These are phyloP conservation scores for Callocephalon fimbriatum DNA, from an alignment of 2,113 vertebrate genomes.

Conservation along the genomic window DNA sequence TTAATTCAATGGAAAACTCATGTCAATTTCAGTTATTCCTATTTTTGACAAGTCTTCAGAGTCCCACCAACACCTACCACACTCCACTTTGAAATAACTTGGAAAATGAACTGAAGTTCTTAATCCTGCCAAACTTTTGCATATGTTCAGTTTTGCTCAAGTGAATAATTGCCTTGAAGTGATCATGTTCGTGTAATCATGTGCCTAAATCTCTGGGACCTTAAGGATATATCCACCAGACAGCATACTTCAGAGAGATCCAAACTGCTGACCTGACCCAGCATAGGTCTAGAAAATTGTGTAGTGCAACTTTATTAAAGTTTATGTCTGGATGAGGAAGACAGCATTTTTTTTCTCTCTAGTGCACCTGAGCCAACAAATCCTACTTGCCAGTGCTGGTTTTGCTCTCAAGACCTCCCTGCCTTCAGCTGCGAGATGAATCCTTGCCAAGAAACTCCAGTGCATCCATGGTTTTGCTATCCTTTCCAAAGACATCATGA, in stretches of 20 bases:
- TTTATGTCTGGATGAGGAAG: background rate
- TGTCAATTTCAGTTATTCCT: background rate
- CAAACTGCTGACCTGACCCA: background rate
- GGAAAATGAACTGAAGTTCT: background rate
- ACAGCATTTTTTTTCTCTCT: background rate
- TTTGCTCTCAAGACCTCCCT: background rate
- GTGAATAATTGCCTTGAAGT: background rate
- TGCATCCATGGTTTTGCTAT: background rate
- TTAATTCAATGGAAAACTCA: background rate
- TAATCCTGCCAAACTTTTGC: background rate
- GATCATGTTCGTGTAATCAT: background rate
- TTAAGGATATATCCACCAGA: background rate
- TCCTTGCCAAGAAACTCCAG: background rate
- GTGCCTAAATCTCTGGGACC: background rate
- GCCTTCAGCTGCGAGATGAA: background rate
- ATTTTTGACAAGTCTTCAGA: background rate
- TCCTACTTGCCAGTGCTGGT: background rate
- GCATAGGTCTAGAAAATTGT: rapidly evolving
- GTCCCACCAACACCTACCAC: background rate
- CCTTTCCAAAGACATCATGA: background rate
- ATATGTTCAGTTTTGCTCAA: background rate
- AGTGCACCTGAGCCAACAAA: background rate
- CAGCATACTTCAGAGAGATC: too few species aligned
- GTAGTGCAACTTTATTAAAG: background rate
- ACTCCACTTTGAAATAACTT: background rate